These are phyloP conservation scores for Drosophila anomalata DNA, from an alignment of 2,888 invertebrate genomes.

Conservation along the genomic window DNA sequence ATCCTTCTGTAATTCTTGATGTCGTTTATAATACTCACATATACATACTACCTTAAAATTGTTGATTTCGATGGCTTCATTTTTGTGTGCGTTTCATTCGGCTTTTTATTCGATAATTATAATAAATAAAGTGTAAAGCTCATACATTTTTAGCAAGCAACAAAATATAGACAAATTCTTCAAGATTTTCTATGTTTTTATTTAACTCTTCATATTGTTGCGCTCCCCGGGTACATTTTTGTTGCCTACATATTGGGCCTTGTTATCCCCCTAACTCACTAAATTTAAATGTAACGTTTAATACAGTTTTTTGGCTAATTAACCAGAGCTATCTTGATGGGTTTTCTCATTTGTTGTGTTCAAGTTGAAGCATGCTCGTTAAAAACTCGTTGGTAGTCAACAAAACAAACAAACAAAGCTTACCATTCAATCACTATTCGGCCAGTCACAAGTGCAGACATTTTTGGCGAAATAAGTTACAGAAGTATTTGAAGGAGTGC, in stretches of 20 bases:
- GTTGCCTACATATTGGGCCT: constrained; percentile 4
- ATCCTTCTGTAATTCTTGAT: constrained; percentile 82
- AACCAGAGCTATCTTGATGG: constrained; percentile 9
- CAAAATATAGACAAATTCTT: not conserved
- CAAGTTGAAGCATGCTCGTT: constrained; percentile 32
- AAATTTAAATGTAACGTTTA: constrained; percentile 5
- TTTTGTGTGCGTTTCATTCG: constrained; percentile 45
- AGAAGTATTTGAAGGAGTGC: constrained; percentile 73
- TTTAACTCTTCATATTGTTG: constrained; percentile 23
- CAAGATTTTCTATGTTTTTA: constrained; percentile 13
- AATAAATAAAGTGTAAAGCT: constrained; percentile 18
- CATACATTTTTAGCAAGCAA: constrained; percentile 11
- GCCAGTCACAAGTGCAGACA: constrained; percentile 10
- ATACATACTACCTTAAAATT: constrained; percentile 31
- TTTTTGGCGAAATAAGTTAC: constrained; percentile 68
- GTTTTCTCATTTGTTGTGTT: constrained; percentile 15
- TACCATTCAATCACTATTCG: constrained; percentile 10
- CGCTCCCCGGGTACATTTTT: constrained; percentile 44
- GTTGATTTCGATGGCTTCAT: constrained; percentile 42
- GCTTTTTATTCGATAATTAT: constrained; percentile 34
- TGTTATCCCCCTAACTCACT: not conserved
- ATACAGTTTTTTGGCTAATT: constrained; percentile 7
- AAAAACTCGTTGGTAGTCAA: constrained; percentile 14
- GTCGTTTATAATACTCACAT: constrained; percentile 35
- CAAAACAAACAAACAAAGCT: constrained; percentile 12